phyloP scores from a whole-genome alignment of 1,140 invertebrate genomes.

The Sinonovacula constricta region DNA sequence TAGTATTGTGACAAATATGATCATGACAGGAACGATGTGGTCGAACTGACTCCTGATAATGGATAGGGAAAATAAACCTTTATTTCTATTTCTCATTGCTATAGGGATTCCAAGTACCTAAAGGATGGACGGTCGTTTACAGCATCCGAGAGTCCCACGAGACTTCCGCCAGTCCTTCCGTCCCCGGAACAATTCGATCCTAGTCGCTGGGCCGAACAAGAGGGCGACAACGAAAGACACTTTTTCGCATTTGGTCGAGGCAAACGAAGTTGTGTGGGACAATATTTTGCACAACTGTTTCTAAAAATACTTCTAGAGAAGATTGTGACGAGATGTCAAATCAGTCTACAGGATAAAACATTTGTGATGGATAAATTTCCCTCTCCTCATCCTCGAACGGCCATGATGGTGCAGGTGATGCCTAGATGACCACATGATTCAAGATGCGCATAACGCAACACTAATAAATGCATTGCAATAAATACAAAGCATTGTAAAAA shows the following conservation, averaged over 20 bases:
- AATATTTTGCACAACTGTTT: slow-evolving; percentile 56
- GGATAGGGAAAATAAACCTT: too few species aligned
- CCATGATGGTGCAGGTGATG: slow-evolving; percentile 54
- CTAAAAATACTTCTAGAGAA: slow-evolving; percentile 59
- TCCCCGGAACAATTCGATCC: slow-evolving; percentile 48
- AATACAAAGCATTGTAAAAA: too few species aligned
- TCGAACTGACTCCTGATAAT: too few species aligned
- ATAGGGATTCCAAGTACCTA: slow-evolving; percentile 53
- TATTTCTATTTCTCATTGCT: neutral
- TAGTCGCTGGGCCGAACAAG: slow-evolving; percentile 60
- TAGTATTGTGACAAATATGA: too few species aligned
- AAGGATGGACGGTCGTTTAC: slow-evolving; percentile 44
- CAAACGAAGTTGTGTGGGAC: slow-evolving; percentile 61
- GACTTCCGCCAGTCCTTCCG: slow-evolving; percentile 1
- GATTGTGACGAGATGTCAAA: slow-evolving; percentile 49
- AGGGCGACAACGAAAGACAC: slow-evolving; percentile 3
- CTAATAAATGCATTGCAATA: too few species aligned
- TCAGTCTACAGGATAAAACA: slow-evolving; percentile 51
- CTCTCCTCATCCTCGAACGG: slow-evolving; percentile 49
- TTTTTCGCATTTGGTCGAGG: slow-evolving; percentile 68
- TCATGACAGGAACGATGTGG: too few species aligned
- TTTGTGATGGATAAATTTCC: slow-evolving; percentile 54
- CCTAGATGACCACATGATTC: too few species aligned
- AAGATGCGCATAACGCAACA: too few species aligned
- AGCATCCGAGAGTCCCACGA: slow-evolving; percentile 48